Base-by-base conservation (phyloP, 1,140 invertebrate genomes). In the Cyclargus thomasi region DNA sequence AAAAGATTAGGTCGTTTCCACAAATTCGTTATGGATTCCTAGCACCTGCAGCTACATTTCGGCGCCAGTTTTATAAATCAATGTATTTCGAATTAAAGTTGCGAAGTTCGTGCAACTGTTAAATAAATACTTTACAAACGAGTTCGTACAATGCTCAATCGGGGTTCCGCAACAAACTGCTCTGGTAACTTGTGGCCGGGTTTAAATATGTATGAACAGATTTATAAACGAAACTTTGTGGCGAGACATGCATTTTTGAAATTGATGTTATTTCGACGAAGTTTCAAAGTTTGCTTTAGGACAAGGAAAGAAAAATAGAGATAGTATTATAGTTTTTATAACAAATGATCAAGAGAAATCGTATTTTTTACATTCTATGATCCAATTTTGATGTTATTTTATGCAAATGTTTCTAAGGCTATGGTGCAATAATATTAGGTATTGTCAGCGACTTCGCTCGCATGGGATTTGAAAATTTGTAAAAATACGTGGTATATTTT, bases 161-260 rank as follows among this genome's bases (percentile, higher is more conserved):
- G 53, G 53, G 7, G 5, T 29, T 18, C 18, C 1, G 55, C 18
- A 20, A 20, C 55, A 20, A 18, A 21, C 17, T 8, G 18, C n/a
- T 59, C 21, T 20, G 16, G 55, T 59, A 59, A 55, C 53, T 55
- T 55, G 53, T 20, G 55, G 17, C 20, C 10, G 7, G 21, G 55
- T 59, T 59, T 59, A 59, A 59, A 59, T 59, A 59, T 59, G 18
- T 59, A 59, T 21, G 18, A 21, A 59, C 55, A 10, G 55, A 20
- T 59, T 59, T 59, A 59, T 59, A 59, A 6, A 20, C 20, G 39
- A 47, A 47, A 47, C 39, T 47, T 47, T 47, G 39, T 16, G 39
- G 2, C 8, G 14, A 11, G 39, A 47, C 39, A 47, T 47, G 39
- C 39, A 47, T 47, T 47, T 47, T 47, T 47, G 39, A 47, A 47